Percentiles rank a stretch among this genome's conserved stretches.
Conservation (phyloP, 1,140 invertebrate species). For the Pentalonia nigronervosa region DNA sequence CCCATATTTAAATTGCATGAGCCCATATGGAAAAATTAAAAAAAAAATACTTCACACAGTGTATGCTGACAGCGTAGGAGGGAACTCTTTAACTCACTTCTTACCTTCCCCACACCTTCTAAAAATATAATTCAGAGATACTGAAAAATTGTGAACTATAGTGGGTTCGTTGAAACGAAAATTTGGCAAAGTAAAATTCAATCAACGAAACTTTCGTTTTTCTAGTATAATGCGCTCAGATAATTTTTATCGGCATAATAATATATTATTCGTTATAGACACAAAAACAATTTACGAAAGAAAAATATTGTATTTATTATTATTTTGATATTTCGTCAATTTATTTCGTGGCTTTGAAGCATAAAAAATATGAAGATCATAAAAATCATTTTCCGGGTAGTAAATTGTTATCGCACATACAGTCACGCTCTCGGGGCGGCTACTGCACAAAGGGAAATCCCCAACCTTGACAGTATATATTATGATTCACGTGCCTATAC, state of each 20-base stretch:
- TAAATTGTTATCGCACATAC: background rate
- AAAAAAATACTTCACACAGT: background rate
- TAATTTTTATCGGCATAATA: background rate
- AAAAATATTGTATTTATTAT: background rate
- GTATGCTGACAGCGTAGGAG: background rate
- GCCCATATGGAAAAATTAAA: background rate
- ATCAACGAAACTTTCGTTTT: background rate
- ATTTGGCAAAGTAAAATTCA: background rate
- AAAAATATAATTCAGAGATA: background rate
- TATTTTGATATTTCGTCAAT: background rate
- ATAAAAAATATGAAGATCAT: background rate
- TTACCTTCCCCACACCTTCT: background rate
- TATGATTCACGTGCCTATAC: background rate
- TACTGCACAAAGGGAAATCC: background rate
- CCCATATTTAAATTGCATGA: background rate
- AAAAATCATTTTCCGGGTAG: background rate
- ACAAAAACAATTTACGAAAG: background rate
- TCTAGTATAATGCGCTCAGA: background rate
- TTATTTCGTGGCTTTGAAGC: background rate
- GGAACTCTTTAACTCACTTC: background rate
- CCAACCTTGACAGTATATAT: background rate
- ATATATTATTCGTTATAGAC: background rate
- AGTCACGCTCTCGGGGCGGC: background rate
- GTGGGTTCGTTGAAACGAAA: background rate
- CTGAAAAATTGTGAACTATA: background rate